Conservation (phyloP, 2,113 vertebrate genomes). For the Eudyptes chrysolophus region DNA sequence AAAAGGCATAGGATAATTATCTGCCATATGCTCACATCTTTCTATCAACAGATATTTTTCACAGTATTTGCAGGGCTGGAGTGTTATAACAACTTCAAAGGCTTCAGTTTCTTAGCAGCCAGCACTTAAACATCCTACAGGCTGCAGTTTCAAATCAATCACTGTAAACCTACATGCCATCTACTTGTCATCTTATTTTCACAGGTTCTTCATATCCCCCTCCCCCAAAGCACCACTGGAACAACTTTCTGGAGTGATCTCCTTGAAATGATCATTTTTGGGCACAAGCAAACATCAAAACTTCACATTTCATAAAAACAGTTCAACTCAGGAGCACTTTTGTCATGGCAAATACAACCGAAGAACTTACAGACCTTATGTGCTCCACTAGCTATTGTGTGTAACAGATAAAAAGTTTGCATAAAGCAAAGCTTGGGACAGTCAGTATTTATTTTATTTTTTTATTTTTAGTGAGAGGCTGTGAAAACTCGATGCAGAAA, state of each 20-base stretch:
- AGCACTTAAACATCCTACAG: slow-evolving; percentile 65
- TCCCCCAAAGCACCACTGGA: slow-evolving; percentile 57
- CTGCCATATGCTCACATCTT: slow-evolving; percentile 61
- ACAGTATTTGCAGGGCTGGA: slow-evolving; percentile 56
- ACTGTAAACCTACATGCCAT: slow-evolving; percentile 63
- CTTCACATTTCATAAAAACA: slow-evolving; percentile 5
- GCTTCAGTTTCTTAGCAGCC: slow-evolving; percentile 64
- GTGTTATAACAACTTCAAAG: slow-evolving; percentile 54
- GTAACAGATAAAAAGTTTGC: background rate
- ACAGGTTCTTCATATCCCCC: slow-evolving; percentile 51
- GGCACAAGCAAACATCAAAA: slow-evolving; percentile 17
- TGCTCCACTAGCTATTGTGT: background rate
- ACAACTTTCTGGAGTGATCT: slow-evolving; percentile 38
- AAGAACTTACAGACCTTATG: background rate
- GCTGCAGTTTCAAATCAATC: slow-evolving; percentile 62
- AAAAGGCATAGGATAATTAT: slow-evolving; percentile 53
- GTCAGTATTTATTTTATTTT: background rate
- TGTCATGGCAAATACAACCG: background rate
- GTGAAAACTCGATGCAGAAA: background rate
- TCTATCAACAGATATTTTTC: slow-evolving; percentile 62
- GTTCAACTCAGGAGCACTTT: background rate
- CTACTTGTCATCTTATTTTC: slow-evolving; percentile 64
- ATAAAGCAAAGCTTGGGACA: background rate
- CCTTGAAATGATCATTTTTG: slow-evolving; percentile 21
- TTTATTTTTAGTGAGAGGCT: background rate